A percentile compares a stretch with the other conserved stretches of the same genome.
These are phyloP conservation scores for Philonicus albiceps DNA, from an alignment of 2,888 invertebrate species.

Conservation along the genomic window DNA sequence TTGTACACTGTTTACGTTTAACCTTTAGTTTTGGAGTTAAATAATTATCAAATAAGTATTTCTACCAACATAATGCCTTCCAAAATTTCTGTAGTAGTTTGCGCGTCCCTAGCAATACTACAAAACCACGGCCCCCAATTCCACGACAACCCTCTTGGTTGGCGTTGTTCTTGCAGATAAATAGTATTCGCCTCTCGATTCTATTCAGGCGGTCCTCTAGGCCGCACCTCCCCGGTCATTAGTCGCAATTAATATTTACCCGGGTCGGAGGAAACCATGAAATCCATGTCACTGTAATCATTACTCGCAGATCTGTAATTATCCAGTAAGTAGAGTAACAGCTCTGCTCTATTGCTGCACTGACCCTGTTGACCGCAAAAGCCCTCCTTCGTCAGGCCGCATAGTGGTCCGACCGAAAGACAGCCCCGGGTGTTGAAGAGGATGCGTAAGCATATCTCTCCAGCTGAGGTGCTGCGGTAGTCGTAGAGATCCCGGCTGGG, in stretches of 20 bases:
- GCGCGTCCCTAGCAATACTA: not conserved
- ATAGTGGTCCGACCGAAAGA: not conserved
- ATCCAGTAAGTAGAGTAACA: not conserved
- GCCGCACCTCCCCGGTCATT: not conserved
- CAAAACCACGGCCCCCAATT: not conserved
- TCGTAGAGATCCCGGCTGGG: not conserved
- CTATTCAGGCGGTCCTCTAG: not conserved
- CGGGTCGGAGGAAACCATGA: not conserved
- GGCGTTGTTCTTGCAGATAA: not conserved
- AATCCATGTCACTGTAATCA: slow-evolving; percentile 13
- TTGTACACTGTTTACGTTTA: too few relatives aligned
- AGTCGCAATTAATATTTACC: not conserved
- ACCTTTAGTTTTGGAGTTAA: too few relatives aligned
- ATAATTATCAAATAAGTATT: too few relatives aligned
- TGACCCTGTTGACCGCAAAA: slow-evolving; percentile 14
- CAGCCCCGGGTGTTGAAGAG: not conserved
- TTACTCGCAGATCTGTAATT: slow-evolving; percentile 36
- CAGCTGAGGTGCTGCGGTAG: not conserved
- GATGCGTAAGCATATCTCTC: slow-evolving; percentile 35
- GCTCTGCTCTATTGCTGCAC: slow-evolving; percentile 17
- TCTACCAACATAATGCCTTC: too few relatives aligned
- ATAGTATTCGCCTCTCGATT: not conserved
- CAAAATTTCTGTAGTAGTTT: too few relatives aligned
- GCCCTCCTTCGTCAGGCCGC: not conserved
- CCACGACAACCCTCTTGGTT: not conserved